Evolutionary conservation across 2,888 invertebrate genomes (phyloP).

Genomic region (Bhutanitis thaidina): DNA sequence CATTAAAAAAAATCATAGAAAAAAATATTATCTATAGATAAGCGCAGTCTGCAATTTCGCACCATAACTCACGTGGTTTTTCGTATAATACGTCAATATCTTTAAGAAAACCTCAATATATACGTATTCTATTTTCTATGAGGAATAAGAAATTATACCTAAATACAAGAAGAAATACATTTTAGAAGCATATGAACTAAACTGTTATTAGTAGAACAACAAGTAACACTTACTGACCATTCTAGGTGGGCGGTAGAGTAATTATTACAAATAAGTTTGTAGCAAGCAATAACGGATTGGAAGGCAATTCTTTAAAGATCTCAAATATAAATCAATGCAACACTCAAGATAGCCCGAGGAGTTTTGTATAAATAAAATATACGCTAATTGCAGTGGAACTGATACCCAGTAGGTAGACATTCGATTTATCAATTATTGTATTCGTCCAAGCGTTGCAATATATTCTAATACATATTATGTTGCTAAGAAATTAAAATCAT

Average conservation of each 20-base stretch:
- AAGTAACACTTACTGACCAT: constrained; percentile 18
- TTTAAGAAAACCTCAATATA: no score
- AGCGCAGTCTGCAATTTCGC: no score
- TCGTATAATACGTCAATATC: no score
- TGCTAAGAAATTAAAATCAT: neutral
- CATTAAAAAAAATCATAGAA: no score
- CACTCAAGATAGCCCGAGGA: constrained; percentile 39
- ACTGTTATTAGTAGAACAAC: constrained; percentile 16
- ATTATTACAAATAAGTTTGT: constrained; percentile 62
- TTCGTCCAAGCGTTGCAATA: constrained; percentile 25
- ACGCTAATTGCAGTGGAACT: constrained; percentile 52
- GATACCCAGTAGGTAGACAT: constrained; percentile 50
- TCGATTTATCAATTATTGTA: constrained; percentile 27
- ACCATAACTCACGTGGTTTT: no score
- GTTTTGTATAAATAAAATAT: constrained; percentile 47
- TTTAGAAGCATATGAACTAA: neutral
- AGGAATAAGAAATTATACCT: no score
- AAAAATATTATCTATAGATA: no score
- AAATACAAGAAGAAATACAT: no score
- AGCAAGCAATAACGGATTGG: constrained; percentile 39
- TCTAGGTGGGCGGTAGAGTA: constrained; percentile 32
- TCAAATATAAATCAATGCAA: constrained; percentile 60
- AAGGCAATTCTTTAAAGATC: constrained; percentile 39
- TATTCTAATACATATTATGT: constrained; percentile 23
- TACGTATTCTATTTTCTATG: no score